These are phyloP conservation scores for Australoheros scitulus DNA, from an alignment of 2,113 vertebrate species.

Conservation along the genomic window DNA sequence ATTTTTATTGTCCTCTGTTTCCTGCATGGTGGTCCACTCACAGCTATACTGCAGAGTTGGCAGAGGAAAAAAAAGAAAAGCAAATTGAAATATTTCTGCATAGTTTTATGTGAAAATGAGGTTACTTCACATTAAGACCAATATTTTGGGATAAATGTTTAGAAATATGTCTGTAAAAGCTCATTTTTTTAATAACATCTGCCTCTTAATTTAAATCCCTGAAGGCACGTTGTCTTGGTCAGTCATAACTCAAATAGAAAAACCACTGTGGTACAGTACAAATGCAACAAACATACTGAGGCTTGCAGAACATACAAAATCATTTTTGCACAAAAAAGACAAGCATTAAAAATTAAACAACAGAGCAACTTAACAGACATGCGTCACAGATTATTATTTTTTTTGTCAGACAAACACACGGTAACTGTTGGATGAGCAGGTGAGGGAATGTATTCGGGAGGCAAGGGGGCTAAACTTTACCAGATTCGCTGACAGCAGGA, in stretches of 20 bases:
- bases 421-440: constrained; percentile 45
- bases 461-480: constrained; percentile 77
- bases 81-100: background rate
- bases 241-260: background rate
- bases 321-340: constrained; percentile 11
- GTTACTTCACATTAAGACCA: background rate
- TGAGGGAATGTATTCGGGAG: constrained; percentile 39
- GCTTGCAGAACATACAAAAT: background rate
- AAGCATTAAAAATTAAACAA: constrained; percentile 2
- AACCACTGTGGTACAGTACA: background rate
- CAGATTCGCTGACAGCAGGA: constrained; percentile 83
- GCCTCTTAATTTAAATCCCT: background rate
- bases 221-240: background rate
- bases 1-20: constrained; percentile 6
- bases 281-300: constrained; percentile 10
- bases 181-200: background rate
- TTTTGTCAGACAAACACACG: constrained; percentile 26
- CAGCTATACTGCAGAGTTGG: background rate
- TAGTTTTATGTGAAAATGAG: background rate
- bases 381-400: constrained; percentile 3
- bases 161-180: background rate
- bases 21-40: background rate
- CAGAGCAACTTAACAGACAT: constrained; percentile 21
- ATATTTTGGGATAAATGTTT: background rate
- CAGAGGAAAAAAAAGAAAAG: background rate